Base-by-base conservation (phyloP, 2,797 vertebrate species). In the Danio aesculapii region DNA sequence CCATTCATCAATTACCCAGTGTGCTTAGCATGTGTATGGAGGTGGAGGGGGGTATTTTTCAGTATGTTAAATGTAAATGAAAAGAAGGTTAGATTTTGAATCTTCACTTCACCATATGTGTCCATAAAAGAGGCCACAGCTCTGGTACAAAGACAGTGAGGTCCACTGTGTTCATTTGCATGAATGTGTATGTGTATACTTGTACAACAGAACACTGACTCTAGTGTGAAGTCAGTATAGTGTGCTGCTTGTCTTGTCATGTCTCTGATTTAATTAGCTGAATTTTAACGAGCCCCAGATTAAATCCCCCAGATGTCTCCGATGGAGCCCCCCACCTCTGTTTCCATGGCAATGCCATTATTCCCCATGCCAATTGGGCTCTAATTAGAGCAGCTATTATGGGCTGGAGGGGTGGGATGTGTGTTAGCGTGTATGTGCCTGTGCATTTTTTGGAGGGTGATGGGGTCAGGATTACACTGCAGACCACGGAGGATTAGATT, bases 341-440 rank as follows among this genome's bases (percentile, higher is more conserved):
- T 94, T 92, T 91, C 93, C 93, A 94, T 93, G 88, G 93, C 90
- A 95, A 94, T 93, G 86, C 89, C 77, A 82, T 87, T 94, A 91
- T 92, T 91, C 88, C 92, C 92, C 91, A 90, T 92, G 92, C 88
- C 91, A 93, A 94, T 93, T 91, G 90, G 88, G 89, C 91, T 93
- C 92, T 94, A 95, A 95, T 95, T 94, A 94, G 93, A 94, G 92
- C 92, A 93, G 91, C 93, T 95, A 95, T 94, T 95, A 95, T 94
- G 93, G 93, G 92, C 90, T 95, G 92, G 91, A 90, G 89, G 91
- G 86, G 90, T 88, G 90, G 90, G 88, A 89, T 91, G 90, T 88
- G 84, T 85, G 91, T 74, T 74, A 86, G 84, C 79, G 75, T 73
- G 47, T 52, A 49, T 49, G 69, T 66, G 86, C 39, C 67, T 82